Conservation (phyloP, 2,113 vertebrate species). For the Panthera tigris region DNA sequence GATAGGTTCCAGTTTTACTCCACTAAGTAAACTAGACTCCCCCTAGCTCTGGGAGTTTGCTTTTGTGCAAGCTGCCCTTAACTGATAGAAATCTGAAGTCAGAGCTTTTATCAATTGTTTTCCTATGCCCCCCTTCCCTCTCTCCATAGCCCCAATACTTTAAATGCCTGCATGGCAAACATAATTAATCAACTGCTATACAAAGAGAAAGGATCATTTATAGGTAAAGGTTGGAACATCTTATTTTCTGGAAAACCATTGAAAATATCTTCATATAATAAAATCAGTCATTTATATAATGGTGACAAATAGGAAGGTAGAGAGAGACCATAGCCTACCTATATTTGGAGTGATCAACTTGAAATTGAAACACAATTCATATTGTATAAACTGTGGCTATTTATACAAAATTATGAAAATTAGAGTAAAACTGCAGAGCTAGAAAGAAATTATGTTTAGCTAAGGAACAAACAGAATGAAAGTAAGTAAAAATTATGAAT, state of each 20-base stretch:
- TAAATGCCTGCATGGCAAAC: background rate
- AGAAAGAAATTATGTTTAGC: background rate
- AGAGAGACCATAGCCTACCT: background rate
- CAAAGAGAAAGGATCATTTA: background rate
- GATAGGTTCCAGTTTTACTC: background rate
- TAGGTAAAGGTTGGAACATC: background rate
- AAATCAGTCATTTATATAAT: background rate
- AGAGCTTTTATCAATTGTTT: background rate
- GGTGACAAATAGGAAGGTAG: background rate
- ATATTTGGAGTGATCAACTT: background rate
- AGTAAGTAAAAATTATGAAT: background rate
- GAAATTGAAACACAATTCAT: background rate
- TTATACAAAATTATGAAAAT: background rate
- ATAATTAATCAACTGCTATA: background rate
- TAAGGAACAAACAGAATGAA: background rate
- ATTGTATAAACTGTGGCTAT: background rate
- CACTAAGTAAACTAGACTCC: background rate
- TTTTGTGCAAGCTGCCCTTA: background rate
- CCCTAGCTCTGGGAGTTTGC: background rate
- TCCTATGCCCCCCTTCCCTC: background rate
- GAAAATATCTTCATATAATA: background rate
- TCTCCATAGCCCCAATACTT: background rate
- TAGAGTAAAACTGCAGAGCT: background rate
- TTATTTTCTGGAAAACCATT: background rate
- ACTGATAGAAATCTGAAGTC: background rate